phyloP scores from a whole-genome alignment of 2,888 invertebrate genomes.

The Melinopterus prodromus region DNA sequence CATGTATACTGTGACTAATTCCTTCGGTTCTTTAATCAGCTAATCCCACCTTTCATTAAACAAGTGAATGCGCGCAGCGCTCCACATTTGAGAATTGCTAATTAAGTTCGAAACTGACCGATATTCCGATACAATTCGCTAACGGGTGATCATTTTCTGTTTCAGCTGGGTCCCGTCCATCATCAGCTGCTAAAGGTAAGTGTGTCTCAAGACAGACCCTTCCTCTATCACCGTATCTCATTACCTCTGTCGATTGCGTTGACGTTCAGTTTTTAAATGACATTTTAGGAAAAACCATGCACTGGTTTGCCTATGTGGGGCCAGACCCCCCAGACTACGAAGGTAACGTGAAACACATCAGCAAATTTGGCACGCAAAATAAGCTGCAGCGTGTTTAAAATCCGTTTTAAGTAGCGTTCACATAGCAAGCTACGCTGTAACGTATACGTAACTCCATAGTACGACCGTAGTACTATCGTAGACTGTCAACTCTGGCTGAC shows the following conservation, averaged over 20 bases:
- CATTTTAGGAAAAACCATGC: conserved; percentile 55
- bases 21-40: not conserved
- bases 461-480: too few relatives aligned
- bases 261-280: conserved; percentile 23
- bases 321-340: conserved; percentile 52
- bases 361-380: too few relatives aligned
- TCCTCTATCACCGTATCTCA: conserved; percentile 8
- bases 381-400: too few relatives aligned
- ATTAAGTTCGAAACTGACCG: not conserved
- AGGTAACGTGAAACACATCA: conserved; percentile 32
- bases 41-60: not conserved
- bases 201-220: conserved; percentile 6
- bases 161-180: conserved; percentile 53
- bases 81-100: not conserved
- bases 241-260: conserved; percentile 26
- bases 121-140: not conserved
- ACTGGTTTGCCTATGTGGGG: conserved; percentile 61
- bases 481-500: too few relatives aligned
- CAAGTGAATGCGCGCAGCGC: not conserved
- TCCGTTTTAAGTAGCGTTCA: too few relatives aligned
- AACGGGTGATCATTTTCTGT: conserved; percentile 39
- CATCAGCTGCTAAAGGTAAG: conserved; percentile 50
- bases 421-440: too few relatives aligned
- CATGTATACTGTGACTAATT: not conserved
- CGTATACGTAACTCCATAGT: too few relatives aligned